Base-by-base conservation (phyloP, 1,140 invertebrate species). In the Drosophila nikananu region DNA sequence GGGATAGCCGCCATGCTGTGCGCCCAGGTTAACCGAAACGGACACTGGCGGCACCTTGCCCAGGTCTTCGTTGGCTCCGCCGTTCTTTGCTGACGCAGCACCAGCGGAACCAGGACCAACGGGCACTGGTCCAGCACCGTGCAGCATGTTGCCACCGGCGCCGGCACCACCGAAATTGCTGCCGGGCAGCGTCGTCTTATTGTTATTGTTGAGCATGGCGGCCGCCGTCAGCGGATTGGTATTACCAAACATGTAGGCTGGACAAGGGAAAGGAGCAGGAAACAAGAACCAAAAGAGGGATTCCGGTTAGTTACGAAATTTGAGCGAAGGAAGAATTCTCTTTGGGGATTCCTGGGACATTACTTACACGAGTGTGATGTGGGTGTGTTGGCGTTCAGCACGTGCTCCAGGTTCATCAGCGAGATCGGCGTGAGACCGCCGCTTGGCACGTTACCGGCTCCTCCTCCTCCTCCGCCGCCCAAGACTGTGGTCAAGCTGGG, bases 191-290 rank as follows among this genome's bases (percentile, higher is more conserved):
- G 54, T 51, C 27, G 83, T 81, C 80, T 86, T 92, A 13, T 83
- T 92, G 75, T 86, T 84, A 57, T 89, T 90, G 62, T 90, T 91
- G 41, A 91, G 55, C 77, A 91, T 87, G 66, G 74, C 89, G 39
- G 87, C 82, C 32, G 86, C 73, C 35, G 66, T 64, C 81, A 89
- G 59, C 5, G 86, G 65, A 76, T 86, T 81, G 37, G 66, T 42
- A 73, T 83, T 86, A 37, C 70, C 82, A 63, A 89, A 23, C 35
- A 80, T 63, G 46, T 82, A 81, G 54, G 75, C 91, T 89, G 21
- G 13, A 61, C 41, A 75, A 21, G 41, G 30, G 37, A 58, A 51
- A 37, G 15, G 21, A n/a, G 48, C 5, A 27, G 7, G 30, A 30
- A 19, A 25, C 8, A 30, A 51, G 25, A 5, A 27, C 4, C 17